These are phyloP conservation scores for Datnioides undecimradiatus DNA, from an alignment of 2,113 vertebrate genomes.

Conservation along the genomic window DNA sequence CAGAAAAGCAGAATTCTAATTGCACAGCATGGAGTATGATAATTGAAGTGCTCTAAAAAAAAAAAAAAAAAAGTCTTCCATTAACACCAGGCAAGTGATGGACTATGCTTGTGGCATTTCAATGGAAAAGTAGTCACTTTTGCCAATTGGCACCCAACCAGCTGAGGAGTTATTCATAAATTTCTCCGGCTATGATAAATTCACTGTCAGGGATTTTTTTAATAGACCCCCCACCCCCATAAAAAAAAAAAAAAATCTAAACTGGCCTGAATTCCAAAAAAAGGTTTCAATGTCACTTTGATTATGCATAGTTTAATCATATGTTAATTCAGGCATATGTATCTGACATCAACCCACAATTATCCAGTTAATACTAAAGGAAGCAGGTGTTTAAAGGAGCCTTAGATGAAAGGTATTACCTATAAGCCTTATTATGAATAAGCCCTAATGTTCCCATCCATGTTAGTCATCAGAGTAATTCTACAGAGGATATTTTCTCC, in stretches of 20 bases:
- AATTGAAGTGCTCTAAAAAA: conserved; percentile 49
- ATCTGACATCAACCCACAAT: conserved; percentile 49
- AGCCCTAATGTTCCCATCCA: conserved; percentile 59
- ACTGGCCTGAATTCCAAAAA: conserved; percentile 28
- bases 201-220: conserved; percentile 38
- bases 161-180: conserved; percentile 40
- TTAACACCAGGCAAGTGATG: conserved; percentile 43
- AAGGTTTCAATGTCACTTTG: conserved; percentile 43
- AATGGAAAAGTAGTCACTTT: conserved; percentile 28
- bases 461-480: conserved; percentile 60
- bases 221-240: conserved; percentile 4
- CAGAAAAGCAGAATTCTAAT: conserved; percentile 26
- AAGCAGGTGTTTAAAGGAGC: conserved; percentile 64
- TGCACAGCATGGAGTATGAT: conserved; percentile 27
- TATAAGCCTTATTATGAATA: conserved; percentile 65
- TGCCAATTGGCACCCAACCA: conserved; percentile 61
- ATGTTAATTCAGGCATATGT: conserved; percentile 52
- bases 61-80: conserved; percentile 33
- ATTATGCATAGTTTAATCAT: conserved; percentile 57
- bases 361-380: conserved; percentile 58
- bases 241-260: conserved; percentile 1
- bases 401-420: conserved; percentile 63
- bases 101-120: conserved; percentile 38
- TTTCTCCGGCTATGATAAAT: conserved; percentile 31
- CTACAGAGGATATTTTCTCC: conserved; percentile 41